Percentiles rank a stretch among this genome's conserved stretches.
These are phyloP conservation scores for Aleadryas rufinucha DNA, from an alignment of 2,113 vertebrate genomes.

Conservation along the genomic window DNA sequence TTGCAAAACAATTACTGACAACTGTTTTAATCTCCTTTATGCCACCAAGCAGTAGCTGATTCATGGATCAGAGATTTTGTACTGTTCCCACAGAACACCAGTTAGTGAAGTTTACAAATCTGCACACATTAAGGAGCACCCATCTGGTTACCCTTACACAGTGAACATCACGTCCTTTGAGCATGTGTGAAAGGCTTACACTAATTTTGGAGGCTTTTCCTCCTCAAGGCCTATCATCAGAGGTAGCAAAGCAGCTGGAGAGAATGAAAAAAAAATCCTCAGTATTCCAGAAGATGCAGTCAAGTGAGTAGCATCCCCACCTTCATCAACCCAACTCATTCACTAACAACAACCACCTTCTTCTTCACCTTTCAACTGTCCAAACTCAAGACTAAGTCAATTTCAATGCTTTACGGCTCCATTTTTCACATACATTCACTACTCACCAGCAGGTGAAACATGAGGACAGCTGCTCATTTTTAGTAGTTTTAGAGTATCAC, in stretches of 20 bases:
- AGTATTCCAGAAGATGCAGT: neutral
- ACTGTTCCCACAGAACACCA: neutral
- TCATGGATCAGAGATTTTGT: neutral
- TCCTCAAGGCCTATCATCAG: neutral
- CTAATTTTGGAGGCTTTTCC: neutral
- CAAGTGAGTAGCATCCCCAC: neutral
- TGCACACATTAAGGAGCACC: neutral
- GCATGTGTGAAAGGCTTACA: neutral
- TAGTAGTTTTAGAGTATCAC: conserved; percentile 78
- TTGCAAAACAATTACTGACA: neutral
- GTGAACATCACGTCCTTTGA: neutral
- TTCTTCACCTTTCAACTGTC: neutral
- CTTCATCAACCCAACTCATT: neutral
- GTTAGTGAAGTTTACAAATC: neutral
- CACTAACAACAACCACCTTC: neutral
- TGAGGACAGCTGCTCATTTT: conserved; percentile 87
- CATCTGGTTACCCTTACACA: neutral
- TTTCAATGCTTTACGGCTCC: neutral
- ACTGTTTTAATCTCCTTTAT: neutral
- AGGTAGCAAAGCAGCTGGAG: neutral
- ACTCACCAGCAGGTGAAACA: conserved; percentile 82
- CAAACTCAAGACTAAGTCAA: neutral
- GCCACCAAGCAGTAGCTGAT: neutral
- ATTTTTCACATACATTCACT: neutral
- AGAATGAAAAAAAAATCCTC: neutral